phyloP scores from a whole-genome alignment of 2,113 vertebrate genomes.

The Pontoporia blainvillei region DNA sequence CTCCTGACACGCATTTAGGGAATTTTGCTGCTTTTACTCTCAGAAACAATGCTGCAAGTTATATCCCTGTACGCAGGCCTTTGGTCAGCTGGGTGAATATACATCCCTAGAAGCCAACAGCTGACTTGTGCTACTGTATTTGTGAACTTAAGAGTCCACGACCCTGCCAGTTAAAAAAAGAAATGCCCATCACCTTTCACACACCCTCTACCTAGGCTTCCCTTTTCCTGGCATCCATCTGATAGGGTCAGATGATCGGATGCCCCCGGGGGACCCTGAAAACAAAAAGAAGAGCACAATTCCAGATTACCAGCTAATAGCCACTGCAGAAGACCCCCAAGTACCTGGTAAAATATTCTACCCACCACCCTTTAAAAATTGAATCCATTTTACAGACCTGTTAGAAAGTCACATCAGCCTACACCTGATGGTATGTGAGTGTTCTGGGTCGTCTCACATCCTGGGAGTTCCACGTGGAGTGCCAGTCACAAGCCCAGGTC shows the following conservation, averaged over 20 bases:
- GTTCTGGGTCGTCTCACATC: accelerated
- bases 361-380: background rate
- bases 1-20: background rate
- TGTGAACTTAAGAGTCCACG: background rate
- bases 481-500: accelerated
- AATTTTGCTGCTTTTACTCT: background rate
- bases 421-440: accelerated
- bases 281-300: background rate
- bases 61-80: background rate
- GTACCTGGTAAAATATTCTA: background rate
- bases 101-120: background rate
- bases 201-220: background rate
- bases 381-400: background rate
- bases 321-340: background rate
- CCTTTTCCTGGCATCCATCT: background rate
- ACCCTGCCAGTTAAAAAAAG: background rate
- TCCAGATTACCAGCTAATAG: background rate
- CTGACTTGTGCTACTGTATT: background rate
- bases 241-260: background rate
- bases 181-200: background rate
- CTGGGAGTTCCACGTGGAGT: accelerated
- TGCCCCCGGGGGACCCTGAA: background rate
- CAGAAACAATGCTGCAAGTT: background rate
- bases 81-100: background rate
- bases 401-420: background rate